Base-by-base conservation (phyloP, 2,113 vertebrate genomes). In the Zosterops pallidus region DNA sequence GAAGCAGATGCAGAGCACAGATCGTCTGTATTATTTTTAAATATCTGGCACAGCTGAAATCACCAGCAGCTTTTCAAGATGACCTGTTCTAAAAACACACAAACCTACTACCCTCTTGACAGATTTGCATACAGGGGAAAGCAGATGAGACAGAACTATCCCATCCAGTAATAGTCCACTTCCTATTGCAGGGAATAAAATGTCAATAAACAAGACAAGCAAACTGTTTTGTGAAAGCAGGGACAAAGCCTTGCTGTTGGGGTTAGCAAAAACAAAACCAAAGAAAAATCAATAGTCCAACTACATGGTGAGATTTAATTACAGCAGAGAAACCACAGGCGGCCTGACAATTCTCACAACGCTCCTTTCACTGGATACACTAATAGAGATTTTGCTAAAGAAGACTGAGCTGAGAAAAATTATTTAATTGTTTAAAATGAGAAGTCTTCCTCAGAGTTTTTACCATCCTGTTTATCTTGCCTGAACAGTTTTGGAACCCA, bases 51-150 rank as follows among this genome's bases (percentile, higher is more conserved):
- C 92, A 90, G 63, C n/a, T 75, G 80, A 94, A 83, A 78, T 70
- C 77, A 94, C 9, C 57, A 80, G 39, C 64, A 93, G 90, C 76
- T 94, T 78, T 81, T 68, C 79, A 78, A 56, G 70, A 81, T 78
- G 80, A 93, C 89, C 83, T 95, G 93, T 49, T 95, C 86, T 84
- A 94, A 90, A 96, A 94, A 83, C 88, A 92, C 72, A 93, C 29
- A 97, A 92, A 86, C 90, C 94, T 95, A 96, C 92, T 96, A 81
- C 44, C 60, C 83, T 86, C 76, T 46, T 90, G 76, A 83, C 90
- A 93, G 24, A 94, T 81, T 37, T 95, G 80, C 85, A 57, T 60
- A 57, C 28, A 70, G 24, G 24, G 60, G 37, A 96, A 94, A 95
- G 74, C 46, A 89, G 35, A 83, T 28, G 72, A 95, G 55, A 83